Evolutionary conservation across 2,113 vertebrate species (phyloP).

Genomic region (Microcebus griseorufus): DNA sequence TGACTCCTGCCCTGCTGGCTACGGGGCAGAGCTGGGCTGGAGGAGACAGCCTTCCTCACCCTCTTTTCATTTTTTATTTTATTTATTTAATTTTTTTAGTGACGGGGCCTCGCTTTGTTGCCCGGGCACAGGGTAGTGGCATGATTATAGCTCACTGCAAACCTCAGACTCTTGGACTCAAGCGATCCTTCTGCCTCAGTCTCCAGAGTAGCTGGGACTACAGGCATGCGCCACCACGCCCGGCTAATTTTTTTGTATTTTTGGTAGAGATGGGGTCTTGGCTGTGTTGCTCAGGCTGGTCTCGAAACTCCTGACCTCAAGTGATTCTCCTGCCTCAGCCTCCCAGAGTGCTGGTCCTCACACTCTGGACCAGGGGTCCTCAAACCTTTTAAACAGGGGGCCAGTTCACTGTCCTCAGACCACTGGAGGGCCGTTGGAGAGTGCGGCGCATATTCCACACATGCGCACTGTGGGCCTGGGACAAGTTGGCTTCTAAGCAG

Average conservation of each 20-base stretch:
- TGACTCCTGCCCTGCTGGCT: fast-evolving
- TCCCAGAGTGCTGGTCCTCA: neutral
- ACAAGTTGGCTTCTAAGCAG: too few species aligned
- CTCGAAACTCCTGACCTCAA: neutral
- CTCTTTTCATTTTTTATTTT: neutral
- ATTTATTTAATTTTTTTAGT: neutral
- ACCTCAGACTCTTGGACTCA: neutral
- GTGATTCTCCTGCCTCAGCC: neutral
- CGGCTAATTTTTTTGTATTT: neutral
- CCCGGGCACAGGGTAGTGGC: neutral
- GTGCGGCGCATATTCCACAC: too few species aligned
- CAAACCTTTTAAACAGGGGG: too few species aligned
- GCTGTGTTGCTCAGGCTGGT: neutral
- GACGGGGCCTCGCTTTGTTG: neutral
- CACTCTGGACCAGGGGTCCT: too few species aligned
- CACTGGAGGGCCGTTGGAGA: too few species aligned
- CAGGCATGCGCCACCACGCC: neutral
- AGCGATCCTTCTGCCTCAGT: neutral
- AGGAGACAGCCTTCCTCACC: neutral
- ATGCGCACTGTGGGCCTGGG: too few species aligned
- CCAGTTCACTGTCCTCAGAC: too few species aligned
- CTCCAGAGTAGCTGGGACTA: neutral
- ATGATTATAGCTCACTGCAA: neutral
- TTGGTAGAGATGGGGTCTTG: neutral
- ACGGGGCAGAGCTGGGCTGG: neutral